These are phyloP conservation scores for Malurus melanocephalus DNA, from an alignment of 2,113 vertebrate genomes.

Conservation along the genomic window DNA sequence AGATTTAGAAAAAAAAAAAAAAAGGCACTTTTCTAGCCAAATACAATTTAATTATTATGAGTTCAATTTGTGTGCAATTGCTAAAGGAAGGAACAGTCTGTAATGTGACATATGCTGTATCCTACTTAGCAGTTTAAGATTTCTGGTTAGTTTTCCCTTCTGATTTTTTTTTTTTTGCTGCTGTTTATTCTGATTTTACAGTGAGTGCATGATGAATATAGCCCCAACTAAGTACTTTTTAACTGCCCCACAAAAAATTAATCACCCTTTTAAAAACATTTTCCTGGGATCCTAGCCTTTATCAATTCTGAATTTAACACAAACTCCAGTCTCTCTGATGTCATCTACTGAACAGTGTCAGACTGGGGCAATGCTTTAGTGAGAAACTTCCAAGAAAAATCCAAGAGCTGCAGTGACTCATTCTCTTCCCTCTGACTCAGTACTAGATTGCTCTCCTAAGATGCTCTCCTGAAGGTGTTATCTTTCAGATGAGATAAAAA, in stretches of 20 bases:
- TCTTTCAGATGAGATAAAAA: constrained; percentile 27
- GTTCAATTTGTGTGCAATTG: neutral
- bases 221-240: neutral
- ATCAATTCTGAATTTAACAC: neutral
- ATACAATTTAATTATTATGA: neutral
- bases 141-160: neutral
- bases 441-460: constrained; percentile 54
- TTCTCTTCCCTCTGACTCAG: constrained; percentile 56
- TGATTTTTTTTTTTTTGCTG: neutral
- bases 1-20: neutral
- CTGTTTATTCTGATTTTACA: neutral
- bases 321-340: constrained; percentile 8
- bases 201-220: neutral
- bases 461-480: constrained; percentile 52
- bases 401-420: constrained; percentile 45
- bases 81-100: constrained; percentile 29
- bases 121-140: neutral
- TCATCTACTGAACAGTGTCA: constrained; percentile 44
- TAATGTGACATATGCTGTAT: neutral
- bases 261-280: neutral
- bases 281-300: neutral
- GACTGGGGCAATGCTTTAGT: constrained; percentile 37
- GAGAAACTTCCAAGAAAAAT: constrained; percentile 64
- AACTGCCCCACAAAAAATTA: neutral
- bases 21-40: neutral